Evolutionary conservation across 2,113 vertebrate genomes (phyloP), one percentile per base, ranked within the genome.

Genomic region (Paralichthys olivaceus): DNA sequence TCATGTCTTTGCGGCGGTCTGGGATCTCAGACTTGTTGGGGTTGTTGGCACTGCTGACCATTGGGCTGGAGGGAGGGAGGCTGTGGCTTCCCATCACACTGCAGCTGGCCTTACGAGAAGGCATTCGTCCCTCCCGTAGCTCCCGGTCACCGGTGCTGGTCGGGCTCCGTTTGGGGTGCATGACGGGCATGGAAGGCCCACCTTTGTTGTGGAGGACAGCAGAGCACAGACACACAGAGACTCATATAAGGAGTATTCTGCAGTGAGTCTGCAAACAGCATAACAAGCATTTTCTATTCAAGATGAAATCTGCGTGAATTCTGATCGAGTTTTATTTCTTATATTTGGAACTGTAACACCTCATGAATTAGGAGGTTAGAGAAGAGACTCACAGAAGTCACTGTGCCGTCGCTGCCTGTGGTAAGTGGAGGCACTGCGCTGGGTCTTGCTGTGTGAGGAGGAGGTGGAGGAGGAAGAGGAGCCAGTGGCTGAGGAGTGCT

Each of bases 41-140:
- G 90, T 98, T 98, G 94, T 97, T 96, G 87, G 97, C 97, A 1
- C 95, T 96, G 95, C 97, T 97, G 88, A 97, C 97, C 97, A 98
- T 97, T 9, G 96, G 97, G 93, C 97, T 98, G 83, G 96, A 96
- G 0, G 97, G 97, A 5, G 96, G 97, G 62, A 96, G 91, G 77
- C 95, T 96, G 29, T 96, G 94, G 20, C 95, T 94, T 32, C 95
- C 94, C 26, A 93, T 95, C 0, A 96, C 92, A 0, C 96, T 96
- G 90, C 96, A 96, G 73, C 96, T 96, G 32, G 95, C 94, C 91
- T 97, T 97, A 54, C 96, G 94, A 0, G 95, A 87, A 0, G 96
- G 95, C 91, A 97, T 94, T 2, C 96, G 94, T 22, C 96, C 96
- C 87, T 97, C 97, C 67, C 96, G 95, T 84, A 97, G 93, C 84